phyloP scores from a whole-genome alignment of 2,888 invertebrate species.

The Agrotis exclamationis region DNA sequence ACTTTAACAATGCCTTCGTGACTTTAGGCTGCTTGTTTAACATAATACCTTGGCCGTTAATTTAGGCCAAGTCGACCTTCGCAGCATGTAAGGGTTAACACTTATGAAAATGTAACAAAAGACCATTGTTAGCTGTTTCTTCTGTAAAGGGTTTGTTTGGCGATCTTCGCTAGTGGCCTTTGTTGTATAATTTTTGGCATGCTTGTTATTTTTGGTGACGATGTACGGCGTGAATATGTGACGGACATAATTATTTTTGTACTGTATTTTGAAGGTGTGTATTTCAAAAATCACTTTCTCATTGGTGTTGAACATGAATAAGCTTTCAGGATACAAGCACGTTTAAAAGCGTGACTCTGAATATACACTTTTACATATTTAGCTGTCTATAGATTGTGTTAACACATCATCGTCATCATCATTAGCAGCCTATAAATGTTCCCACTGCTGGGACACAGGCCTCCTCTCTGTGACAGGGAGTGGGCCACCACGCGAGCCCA shows the following conservation, averaged over 20 bases:
- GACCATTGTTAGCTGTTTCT: slow-evolving; percentile 65
- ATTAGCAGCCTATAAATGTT: too few relatives aligned
- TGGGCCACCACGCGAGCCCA: too few relatives aligned
- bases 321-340: too few relatives aligned
- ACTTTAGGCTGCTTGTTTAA: slow-evolving; percentile 62
- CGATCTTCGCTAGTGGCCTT: slow-evolving; percentile 45
- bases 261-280: neutral
- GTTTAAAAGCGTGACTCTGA: too few relatives aligned
- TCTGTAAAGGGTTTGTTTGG: slow-evolving; percentile 58
- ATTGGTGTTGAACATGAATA: too few relatives aligned
- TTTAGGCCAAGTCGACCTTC: slow-evolving; percentile 61
- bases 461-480: too few relatives aligned
- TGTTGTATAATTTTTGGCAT: slow-evolving; percentile 50
- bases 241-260: neutral
- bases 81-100: slow-evolving; percentile 62
- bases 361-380: too few relatives aligned
- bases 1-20: slow-evolving; percentile 59
- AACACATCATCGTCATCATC: too few relatives aligned
- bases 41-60: slow-evolving; percentile 65
- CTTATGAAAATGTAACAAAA: slow-evolving; percentile 70
- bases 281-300: neutral
- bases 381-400: too few relatives aligned
- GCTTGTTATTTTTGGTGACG: slow-evolving; percentile 43
- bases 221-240: neutral
- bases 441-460: too few relatives aligned